Base-by-base conservation (phyloP, 1,140 invertebrate species). In the Belonocnema kinseyi region DNA sequence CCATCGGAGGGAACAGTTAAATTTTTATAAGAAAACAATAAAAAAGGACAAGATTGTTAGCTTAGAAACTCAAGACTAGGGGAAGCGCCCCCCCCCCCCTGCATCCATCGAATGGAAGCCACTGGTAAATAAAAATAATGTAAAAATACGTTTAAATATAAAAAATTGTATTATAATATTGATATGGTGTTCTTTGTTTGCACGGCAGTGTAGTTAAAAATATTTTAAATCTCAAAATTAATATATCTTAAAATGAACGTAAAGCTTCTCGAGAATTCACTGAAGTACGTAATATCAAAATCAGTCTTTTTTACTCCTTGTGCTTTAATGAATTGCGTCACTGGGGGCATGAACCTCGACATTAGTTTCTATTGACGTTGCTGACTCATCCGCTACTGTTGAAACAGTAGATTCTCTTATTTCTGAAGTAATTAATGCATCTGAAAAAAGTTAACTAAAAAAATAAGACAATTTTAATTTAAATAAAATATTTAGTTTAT, bases 341-440 rank as follows among this genome's bases (percentile, higher is more conserved):
- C n/a, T 21, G 17, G 21, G 76, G 75, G 74, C 52, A 50, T 89
- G 85, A 77, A 87, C 51, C n/a, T 88, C 85, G 4, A 85, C 85
- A 75, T 85, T 83, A 72, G 85, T 80, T 77, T 88, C 83, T 16
- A 61, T 70, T 77, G 80, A 78, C 14, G 82, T 81, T 11, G 85
- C 81, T 72, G 87, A 54, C 78, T 89, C 80, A 14, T 91, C 89
- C 16, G 82, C 80, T 8, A 87, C 51, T 50, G 85, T 76, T 73
- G 88, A 88, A 12, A 87, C 82, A 14, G 84, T 74, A n/a, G 87
- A 89, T 53, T 77, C 75, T 76, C 84, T 83, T 84, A 87, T 88
- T 17, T 85, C 81, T 53, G 54, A 74, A 80, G 74, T 83, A 13
- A 77, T 77, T 66, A 78, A 53, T 33, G 80, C 71, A 81, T 89